phyloP scores from a whole-genome alignment of 2,113 vertebrate species.

The Erinaceus europaeus region DNA sequence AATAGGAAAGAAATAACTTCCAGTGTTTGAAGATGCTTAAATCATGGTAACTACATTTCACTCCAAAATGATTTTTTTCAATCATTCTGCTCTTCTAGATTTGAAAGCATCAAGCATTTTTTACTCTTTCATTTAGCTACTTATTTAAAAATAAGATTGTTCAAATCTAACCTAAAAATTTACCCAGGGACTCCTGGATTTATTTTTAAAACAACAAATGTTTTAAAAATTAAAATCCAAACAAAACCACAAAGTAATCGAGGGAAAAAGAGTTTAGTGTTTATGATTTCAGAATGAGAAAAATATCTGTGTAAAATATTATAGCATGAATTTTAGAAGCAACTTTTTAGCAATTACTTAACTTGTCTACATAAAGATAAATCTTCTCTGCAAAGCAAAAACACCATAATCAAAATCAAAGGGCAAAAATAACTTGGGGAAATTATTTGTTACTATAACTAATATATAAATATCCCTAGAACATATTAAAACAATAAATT shows the following conservation, averaged over 20 bases:
- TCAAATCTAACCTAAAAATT: background rate
- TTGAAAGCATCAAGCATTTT: background rate
- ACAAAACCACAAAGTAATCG: background rate
- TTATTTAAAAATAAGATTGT: background rate
- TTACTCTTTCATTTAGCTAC: background rate
- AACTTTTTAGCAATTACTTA: background rate
- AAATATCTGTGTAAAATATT: background rate
- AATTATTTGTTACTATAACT: background rate
- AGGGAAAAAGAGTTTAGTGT: background rate
- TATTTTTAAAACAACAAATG: background rate
- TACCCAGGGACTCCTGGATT: background rate
- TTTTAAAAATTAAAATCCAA: background rate
- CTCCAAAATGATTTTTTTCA: background rate
- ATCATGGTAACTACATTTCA: background rate
- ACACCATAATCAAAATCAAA: background rate
- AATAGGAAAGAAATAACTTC: background rate
- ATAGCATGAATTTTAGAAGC: background rate
- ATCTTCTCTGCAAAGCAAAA: background rate
- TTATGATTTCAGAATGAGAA: background rate
- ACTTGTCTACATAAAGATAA: background rate
- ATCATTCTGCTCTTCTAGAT: background rate
- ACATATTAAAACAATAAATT: background rate
- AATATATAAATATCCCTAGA: background rate
- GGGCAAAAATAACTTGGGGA: background rate
- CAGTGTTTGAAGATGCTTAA: background rate